These are phyloP conservation scores for Pteromalus puparum DNA, from an alignment of 1,140 invertebrate genomes.

Conservation along the genomic window DNA sequence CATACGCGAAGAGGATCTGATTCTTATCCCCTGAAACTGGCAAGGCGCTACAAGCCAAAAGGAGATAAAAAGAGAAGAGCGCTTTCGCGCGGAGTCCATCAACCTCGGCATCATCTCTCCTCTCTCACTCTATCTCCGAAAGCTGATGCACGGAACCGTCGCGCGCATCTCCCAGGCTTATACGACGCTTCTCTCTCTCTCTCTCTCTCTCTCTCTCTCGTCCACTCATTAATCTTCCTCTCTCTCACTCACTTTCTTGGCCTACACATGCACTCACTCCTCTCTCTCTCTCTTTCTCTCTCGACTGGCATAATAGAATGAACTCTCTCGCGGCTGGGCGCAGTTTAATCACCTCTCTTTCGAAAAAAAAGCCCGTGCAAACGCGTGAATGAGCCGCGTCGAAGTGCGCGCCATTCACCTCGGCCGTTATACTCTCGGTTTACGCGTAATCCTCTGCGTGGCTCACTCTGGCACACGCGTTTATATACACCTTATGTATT, in stretches of 20 bases:
- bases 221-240: constrained; percentile 38
- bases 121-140: too few species aligned
- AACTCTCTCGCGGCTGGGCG: background rate
- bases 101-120: background rate
- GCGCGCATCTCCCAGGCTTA: too few species aligned
- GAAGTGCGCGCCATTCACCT: too few species aligned
- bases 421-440: background rate
- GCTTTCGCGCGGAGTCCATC: background rate
- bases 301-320: constrained; percentile 15
- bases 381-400: too few species aligned
- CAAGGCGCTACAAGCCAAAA: too few species aligned
- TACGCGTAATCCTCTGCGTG: background rate
- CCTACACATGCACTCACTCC: background rate
- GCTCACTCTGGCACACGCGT: too few species aligned
- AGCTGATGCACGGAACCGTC: too few species aligned
- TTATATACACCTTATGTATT: background rate
- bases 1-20: too few species aligned
- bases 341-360: too few species aligned
- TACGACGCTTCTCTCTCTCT: background rate
- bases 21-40: too few species aligned
- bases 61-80: too few species aligned
- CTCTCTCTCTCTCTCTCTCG: background rate
- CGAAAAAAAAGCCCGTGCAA: too few species aligned
- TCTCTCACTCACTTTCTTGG: background rate
- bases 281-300: background rate